These are phyloP conservation scores for Bos indicus DNA, from an alignment of 2,113 vertebrate species.

Conservation along the genomic window DNA sequence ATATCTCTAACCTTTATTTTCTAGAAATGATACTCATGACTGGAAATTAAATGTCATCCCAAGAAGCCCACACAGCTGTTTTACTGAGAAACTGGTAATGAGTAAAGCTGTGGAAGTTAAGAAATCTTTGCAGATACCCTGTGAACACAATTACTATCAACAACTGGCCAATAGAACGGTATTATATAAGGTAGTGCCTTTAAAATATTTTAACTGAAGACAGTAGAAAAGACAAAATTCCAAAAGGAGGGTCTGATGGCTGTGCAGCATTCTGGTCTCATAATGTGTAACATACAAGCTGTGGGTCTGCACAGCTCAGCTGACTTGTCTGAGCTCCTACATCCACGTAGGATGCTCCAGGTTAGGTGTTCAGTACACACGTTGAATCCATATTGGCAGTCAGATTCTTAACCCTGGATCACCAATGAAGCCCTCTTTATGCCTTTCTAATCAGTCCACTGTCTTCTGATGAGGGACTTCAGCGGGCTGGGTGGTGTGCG, in stretches of 20 bases:
- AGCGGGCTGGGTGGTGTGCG: accelerated
- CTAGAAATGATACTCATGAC: conserved; percentile 57
- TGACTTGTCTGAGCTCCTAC: not conserved
- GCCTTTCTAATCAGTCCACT: not conserved
- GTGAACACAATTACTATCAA: conserved; percentile 50
- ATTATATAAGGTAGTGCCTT: conserved; percentile 80
- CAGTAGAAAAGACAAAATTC: not conserved
- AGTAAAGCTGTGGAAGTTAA: conserved; percentile 62
- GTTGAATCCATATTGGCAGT: not conserved
- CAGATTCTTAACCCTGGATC: not conserved
- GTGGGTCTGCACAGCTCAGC: accelerated
- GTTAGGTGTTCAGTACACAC: accelerated
- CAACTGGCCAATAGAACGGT: conserved; percentile 34
- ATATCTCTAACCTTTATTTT: conserved; percentile 34
- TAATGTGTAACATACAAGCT: accelerated
- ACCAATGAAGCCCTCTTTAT: not conserved
- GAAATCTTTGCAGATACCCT: conserved; percentile 46
- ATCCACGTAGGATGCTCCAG: not conserved
- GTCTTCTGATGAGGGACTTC: not conserved
- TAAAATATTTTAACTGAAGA: not conserved
- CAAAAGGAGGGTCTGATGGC: not conserved
- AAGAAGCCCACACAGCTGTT: conserved; percentile 76
- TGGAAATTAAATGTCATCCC: conserved; percentile 75
- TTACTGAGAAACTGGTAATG: conserved; percentile 67
- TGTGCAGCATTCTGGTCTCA: not conserved